Conservation (phyloP, 2,797 vertebrate species). For the Trichosurus vulpecula region DNA sequence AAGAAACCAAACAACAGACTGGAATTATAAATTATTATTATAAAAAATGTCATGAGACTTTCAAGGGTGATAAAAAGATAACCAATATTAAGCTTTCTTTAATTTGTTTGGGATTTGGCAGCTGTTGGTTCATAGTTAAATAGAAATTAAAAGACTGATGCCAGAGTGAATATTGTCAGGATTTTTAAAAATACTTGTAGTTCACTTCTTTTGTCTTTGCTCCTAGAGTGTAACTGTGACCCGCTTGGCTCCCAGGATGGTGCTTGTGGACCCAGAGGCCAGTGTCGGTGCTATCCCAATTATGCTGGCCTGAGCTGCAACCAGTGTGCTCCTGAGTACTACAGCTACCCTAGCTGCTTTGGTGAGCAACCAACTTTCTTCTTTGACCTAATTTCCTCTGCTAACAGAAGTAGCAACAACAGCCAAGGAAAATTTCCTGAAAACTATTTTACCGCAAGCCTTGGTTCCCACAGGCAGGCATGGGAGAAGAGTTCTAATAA, state of each 20-base stretch:
- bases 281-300: constrained; percentile 84
- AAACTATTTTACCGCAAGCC: neutral
- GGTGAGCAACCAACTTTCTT: constrained; percentile 76
- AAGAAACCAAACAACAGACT: neutral
- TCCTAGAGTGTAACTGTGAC: constrained; percentile 84
- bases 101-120: constrained; percentile 15
- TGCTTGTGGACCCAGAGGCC: constrained; percentile 79
- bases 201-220: neutral
- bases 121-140: neutral
- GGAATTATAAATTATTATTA: neutral
- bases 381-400: neutral
- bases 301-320: constrained; percentile 84
- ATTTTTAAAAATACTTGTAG: neutral
- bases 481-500: neutral
- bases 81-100: constrained; percentile 12
- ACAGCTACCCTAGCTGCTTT: constrained; percentile 86
- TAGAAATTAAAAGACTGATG: neutral
- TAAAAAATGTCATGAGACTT: constrained; percentile 5
- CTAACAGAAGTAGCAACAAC: neutral
- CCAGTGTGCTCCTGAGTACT: constrained; percentile 84
- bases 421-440: neutral
- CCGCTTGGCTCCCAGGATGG: constrained; percentile 82
- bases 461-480: neutral
- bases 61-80: constrained; percentile 21
- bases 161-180: neutral